These are phyloP conservation scores for Leucopsar rothschildi DNA, from an alignment of 2,113 vertebrate species.

Conservation along the genomic window DNA sequence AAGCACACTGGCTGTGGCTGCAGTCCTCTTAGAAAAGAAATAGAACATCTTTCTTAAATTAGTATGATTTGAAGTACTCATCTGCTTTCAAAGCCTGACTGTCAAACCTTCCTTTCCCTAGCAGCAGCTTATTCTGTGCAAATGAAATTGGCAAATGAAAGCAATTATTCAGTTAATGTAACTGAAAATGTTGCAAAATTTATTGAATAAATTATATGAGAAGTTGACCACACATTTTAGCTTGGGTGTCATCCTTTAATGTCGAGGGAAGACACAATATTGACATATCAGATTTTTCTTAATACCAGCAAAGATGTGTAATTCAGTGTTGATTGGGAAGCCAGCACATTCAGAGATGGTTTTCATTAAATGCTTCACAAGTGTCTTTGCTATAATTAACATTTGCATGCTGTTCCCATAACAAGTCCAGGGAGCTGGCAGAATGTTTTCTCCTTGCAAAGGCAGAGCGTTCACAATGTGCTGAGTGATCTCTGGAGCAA, in stretches of 20 bases:
- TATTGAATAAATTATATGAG: background rate
- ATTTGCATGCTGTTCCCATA: background rate
- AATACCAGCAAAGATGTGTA: background rate
- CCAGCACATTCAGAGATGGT: background rate
- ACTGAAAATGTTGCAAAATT: background rate
- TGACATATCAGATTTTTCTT: background rate
- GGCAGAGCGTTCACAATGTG: background rate
- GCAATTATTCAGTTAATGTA: background rate
- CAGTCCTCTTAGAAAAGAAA: background rate
- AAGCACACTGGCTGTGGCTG: background rate
- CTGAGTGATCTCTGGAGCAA: background rate
- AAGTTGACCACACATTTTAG: background rate
- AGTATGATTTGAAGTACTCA: background rate
- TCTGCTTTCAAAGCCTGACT: background rate
- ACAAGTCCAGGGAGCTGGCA: background rate
- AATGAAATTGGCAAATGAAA: background rate
- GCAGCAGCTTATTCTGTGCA: background rate
- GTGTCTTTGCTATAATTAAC: background rate
- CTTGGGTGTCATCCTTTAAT: background rate
- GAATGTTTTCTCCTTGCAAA: background rate
- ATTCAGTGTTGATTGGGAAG: background rate
- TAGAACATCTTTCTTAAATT: background rate
- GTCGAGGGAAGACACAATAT: background rate
- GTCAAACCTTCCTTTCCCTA: background rate
- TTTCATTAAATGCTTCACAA: constrained; percentile 4